Conservation (phyloP, 2,888 invertebrate species). For the Polia nebulosa region DNA sequence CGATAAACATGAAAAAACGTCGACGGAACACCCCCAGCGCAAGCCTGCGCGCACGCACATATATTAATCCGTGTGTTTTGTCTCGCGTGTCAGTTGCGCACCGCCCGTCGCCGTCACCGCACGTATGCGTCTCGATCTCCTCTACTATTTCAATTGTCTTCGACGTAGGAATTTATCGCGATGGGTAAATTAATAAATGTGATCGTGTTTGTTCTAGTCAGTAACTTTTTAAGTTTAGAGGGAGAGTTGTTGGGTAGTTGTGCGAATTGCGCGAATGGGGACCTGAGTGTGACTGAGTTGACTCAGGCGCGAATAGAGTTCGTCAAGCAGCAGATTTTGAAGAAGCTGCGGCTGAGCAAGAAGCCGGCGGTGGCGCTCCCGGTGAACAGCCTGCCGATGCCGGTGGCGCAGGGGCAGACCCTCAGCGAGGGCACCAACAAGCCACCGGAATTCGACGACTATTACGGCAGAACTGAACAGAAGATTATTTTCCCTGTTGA, state of each 20-base stretch:
- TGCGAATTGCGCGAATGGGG: conserved; percentile 85
- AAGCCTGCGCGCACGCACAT: conserved; percentile 55
- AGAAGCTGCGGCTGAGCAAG: conserved; percentile 94
- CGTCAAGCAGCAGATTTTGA: conserved; percentile 96
- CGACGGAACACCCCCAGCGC: conserved; percentile 63
- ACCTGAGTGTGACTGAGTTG: conserved; percentile 89
- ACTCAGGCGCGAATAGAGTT: conserved; percentile 94
- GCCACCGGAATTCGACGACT: conserved; percentile 93
- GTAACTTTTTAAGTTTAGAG: conserved; percentile 78
- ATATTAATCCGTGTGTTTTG: conserved; percentile 65
- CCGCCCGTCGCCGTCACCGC: conserved; percentile 68
- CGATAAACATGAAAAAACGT: conserved; percentile 48
- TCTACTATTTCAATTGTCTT: conserved; percentile 82
- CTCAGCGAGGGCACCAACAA: conserved; percentile 90
- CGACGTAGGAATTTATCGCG: conserved; percentile 78
- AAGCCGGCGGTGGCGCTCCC: conserved; percentile 93
- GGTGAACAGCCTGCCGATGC: conserved; percentile 93
- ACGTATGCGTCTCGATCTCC: conserved; percentile 84
- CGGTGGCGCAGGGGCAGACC: conserved; percentile 94
- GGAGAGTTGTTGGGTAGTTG: conserved; percentile 81
- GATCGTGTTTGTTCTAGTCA: conserved; percentile 81
- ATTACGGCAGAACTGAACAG: conserved; percentile 96
- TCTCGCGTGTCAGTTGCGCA: conserved; percentile 76
- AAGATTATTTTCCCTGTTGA: conserved; percentile 95
- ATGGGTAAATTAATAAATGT: conserved; percentile 74